Conservation (phyloP, 2,888 invertebrate species). For the Frankliniella intonsa region DNA sequence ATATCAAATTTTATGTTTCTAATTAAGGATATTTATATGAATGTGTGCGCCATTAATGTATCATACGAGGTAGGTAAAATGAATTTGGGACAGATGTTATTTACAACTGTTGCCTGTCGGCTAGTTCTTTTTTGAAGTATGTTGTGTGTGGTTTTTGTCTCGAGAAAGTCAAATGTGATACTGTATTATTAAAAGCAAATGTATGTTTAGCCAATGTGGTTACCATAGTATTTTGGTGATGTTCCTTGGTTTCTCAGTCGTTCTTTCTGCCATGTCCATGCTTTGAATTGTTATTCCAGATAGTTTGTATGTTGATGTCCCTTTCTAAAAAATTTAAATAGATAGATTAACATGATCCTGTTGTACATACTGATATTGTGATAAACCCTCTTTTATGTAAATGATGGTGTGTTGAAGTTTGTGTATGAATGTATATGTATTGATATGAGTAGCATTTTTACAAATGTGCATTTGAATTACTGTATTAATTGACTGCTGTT, state of each 20-base stretch:
- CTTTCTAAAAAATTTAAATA: neutral
- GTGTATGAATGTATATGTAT: neutral
- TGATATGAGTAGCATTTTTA: neutral
- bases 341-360: neutral
- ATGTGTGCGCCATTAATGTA: conserved; percentile 14
- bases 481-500: neutral
- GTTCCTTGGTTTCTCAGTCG: conserved; percentile 22
- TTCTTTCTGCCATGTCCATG: conserved; percentile 17
- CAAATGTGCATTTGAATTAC: neutral
- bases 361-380: conserved; percentile 19
- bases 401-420: neutral
- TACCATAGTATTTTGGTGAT: conserved; percentile 27
- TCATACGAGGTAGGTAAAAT: neutral
- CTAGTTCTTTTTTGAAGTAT: no score
- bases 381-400: neutral
- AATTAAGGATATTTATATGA: conserved; percentile 1
- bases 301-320: neutral
- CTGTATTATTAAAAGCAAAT: conserved; percentile 11
- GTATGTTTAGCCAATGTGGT: conserved; percentile 18
- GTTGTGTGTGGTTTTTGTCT: no score
- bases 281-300: neutral
- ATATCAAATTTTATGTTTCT: conserved; percentile 23
- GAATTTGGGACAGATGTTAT: no score
- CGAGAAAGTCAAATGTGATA: conserved; percentile 6
- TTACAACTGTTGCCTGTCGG: no score